Evolutionary conservation across 2,888 invertebrate species (phyloP).

Genomic region (Campopleginae sp.): DNA sequence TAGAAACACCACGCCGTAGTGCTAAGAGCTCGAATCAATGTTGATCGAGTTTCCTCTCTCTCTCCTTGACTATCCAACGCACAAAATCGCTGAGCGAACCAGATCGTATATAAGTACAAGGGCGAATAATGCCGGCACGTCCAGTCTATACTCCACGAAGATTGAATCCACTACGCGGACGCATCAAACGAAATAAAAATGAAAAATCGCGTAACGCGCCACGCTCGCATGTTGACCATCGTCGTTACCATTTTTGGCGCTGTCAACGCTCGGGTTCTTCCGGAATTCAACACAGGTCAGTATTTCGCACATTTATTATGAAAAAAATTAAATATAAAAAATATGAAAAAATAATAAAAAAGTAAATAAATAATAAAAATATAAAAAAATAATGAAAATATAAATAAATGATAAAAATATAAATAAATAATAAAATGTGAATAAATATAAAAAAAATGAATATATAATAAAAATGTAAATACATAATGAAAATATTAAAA

Average conservation of each 20-base stretch:
- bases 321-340: too few relatives aligned
- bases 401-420: too few relatives aligned
- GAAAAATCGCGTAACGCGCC: neutral
- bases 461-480: too few relatives aligned
- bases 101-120: neutral
- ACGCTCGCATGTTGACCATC: conserved; percentile 6
- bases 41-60: conserved; percentile 44
- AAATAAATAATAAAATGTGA: too few relatives aligned
- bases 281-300: conserved; percentile 60
- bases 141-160: neutral
- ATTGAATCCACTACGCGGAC: neutral
- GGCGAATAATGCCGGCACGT: neutral
- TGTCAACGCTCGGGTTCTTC: conserved; percentile 44
- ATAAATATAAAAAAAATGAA: too few relatives aligned
- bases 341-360: too few relatives aligned
- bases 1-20: conserved; percentile 16
- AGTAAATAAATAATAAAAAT: too few relatives aligned
- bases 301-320: neutral
- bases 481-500: too few relatives aligned
- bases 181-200: conserved; percentile 30
- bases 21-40: conserved; percentile 61
- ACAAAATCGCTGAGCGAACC: neutral
- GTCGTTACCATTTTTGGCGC: conserved; percentile 21
- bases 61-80: neutral
- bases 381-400: too few relatives aligned